Conservation (phyloP, 1,140 invertebrate genomes). For the Drusus annulatus region DNA sequence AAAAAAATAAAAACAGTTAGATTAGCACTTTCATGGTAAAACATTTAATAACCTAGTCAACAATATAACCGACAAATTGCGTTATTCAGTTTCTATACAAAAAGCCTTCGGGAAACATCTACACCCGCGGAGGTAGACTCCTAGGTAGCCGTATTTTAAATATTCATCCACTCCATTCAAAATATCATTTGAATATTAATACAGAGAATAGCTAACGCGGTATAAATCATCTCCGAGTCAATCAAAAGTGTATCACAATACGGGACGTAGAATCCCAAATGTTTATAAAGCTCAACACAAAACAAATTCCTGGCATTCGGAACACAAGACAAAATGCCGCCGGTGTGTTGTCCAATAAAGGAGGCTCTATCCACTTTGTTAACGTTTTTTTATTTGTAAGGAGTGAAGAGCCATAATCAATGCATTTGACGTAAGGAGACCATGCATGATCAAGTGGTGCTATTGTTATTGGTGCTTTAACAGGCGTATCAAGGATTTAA, state of each 20-base stretch:
- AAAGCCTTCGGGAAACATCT: neutral
- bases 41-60: neutral
- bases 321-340: constrained; percentile 19
- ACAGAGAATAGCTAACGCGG: constrained; percentile 23
- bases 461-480: constrained; percentile 11
- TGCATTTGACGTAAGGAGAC: constrained; percentile 29
- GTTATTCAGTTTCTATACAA: neutral
- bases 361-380: neutral
- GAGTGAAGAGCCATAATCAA: constrained; percentile 44
- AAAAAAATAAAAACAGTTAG: no score
- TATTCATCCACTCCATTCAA: constrained; percentile 21
- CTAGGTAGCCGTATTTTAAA: neutral
- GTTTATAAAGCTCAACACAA: constrained; percentile 49
- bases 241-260: constrained; percentile 44
- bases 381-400: neutral
- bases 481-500: constrained; percentile 1
- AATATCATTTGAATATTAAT: constrained; percentile 39
- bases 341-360: neutral
- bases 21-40: no score
- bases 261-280: constrained; percentile 15
- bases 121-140: neutral
- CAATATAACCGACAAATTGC: neutral
- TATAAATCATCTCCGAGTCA: constrained; percentile 38
- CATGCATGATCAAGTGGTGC: constrained; percentile 27
- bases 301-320: constrained; percentile 35